These are phyloP conservation scores for Drosophila pandora DNA, from an alignment of 1,140 invertebrate species.

Conservation along the genomic window DNA sequence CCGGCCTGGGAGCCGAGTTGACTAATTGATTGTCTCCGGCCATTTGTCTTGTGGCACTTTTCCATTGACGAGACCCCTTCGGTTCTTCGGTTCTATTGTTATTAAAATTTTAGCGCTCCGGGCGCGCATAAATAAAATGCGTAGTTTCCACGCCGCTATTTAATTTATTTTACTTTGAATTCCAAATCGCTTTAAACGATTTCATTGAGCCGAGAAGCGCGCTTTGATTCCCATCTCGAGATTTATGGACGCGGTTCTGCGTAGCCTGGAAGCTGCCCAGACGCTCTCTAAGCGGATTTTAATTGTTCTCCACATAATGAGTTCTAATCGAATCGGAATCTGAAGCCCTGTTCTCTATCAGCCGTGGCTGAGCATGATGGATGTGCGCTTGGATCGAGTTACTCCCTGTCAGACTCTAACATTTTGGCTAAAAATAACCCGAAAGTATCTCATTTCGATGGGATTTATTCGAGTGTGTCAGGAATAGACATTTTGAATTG, in stretches of 20 bases:
- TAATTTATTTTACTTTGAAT: slow-evolving; percentile 75
- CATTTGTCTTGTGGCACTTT: slow-evolving; percentile 65
- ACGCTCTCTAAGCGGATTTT: slow-evolving; percentile 69
- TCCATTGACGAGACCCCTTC: slow-evolving; percentile 23
- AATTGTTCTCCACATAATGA: slow-evolving; percentile 62
- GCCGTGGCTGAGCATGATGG: slow-evolving; percentile 10
- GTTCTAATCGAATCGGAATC: slow-evolving; percentile 66
- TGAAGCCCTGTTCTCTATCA: slow-evolving; percentile 30
- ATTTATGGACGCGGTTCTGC: slow-evolving; percentile 42
- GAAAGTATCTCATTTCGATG: slow-evolving; percentile 32
- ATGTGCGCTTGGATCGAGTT: slow-evolving; percentile 41
- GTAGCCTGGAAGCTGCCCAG: slow-evolving; percentile 66
- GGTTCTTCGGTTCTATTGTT: slow-evolving; percentile 53
- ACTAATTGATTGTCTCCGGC: slow-evolving; percentile 70
- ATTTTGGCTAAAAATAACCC: slow-evolving; percentile 37
- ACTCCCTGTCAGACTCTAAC: slow-evolving; percentile 25
- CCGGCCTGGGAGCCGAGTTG: slow-evolving; percentile 49
- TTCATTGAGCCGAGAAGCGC: slow-evolving; percentile 68
- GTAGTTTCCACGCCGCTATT: slow-evolving; percentile 70
- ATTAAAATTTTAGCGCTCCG: slow-evolving; percentile 59
- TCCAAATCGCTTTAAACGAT: slow-evolving; percentile 69
- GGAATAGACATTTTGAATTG: slow-evolving; percentile 32
- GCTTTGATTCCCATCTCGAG: slow-evolving; percentile 66
- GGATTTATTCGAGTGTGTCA: slow-evolving; percentile 31
- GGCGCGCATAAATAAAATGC: slow-evolving; percentile 53